A percentile compares a stretch with the other conserved stretches of the same genome.
phyloP scores from a whole-genome alignment of 2,113 vertebrate genomes.

The Lepisosteus osseus region DNA sequence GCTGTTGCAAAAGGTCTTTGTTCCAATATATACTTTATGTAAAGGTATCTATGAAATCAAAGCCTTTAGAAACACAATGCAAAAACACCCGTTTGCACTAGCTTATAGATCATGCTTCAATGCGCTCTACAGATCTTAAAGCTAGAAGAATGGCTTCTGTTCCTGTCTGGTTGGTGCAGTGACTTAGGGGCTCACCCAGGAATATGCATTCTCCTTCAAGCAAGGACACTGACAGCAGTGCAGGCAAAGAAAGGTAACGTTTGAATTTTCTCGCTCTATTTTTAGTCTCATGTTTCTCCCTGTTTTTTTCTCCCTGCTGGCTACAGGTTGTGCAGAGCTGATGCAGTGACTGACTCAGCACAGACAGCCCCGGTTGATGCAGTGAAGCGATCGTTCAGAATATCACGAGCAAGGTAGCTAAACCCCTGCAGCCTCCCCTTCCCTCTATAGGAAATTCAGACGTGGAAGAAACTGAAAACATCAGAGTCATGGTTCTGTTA shows the following conservation, averaged over 20 bases:
- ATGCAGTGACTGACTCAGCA: constrained; percentile 70
- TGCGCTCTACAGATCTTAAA: too few species aligned
- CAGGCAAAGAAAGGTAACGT: background rate
- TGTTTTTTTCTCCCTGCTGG: constrained; percentile 15
- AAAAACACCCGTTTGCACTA: too few species aligned
- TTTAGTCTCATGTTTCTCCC: constrained; percentile 11
- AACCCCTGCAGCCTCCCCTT: background rate
- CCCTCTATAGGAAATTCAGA: background rate
- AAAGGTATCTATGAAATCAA: too few species aligned
- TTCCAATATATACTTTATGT: too few species aligned
- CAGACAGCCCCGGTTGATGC: constrained; percentile 71
- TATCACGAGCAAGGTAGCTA: constrained; percentile 52
- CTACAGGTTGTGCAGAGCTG: constrained; percentile 62
- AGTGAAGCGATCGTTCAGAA: constrained; percentile 65
- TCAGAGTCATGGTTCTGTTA: too few species aligned
- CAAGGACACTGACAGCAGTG: background rate
- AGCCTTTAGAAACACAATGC: too few species aligned
- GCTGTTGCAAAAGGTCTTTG: too few species aligned
- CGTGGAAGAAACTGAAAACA: too few species aligned
- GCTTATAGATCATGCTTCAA: too few species aligned
- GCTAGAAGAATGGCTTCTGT: too few species aligned
- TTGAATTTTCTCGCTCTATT: background rate
- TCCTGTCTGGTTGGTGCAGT: too few species aligned
- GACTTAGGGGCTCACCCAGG: constrained; percentile 8
- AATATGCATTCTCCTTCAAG: background rate